A percentile compares a stretch with the other conserved stretches of the same genome.
These are phyloP conservation scores for Haplochromis burtoni DNA, from an alignment of 2,113 vertebrate genomes.

Conservation along the genomic window DNA sequence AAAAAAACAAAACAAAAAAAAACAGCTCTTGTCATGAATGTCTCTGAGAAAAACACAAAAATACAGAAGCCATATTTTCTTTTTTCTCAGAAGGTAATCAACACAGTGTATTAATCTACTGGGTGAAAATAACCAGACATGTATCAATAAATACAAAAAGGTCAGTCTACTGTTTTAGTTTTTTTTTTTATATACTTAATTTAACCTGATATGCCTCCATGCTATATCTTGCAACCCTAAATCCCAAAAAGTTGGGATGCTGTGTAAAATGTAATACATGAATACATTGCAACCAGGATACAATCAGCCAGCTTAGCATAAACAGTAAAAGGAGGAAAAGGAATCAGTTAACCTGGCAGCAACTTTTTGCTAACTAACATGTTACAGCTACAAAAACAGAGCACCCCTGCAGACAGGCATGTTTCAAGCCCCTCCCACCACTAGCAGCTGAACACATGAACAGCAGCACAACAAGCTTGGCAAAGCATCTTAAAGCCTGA, in stretches of 20 bases:
- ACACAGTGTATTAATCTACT: background rate
- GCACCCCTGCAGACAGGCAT: too few relatives aligned
- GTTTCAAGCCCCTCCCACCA: too few relatives aligned
- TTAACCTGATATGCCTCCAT: background rate
- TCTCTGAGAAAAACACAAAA: background rate
- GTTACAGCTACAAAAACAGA: too few relatives aligned
- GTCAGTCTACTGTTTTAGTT: background rate
- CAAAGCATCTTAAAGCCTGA: too few relatives aligned
- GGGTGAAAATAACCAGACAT: background rate
- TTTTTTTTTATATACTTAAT: background rate
- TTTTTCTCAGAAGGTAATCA: background rate
- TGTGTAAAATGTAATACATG: background rate
- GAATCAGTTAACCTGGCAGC: too few relatives aligned
- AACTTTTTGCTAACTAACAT: too few relatives aligned
- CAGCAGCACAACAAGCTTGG: too few relatives aligned
- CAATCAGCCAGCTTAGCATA: too few relatives aligned
- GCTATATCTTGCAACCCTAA: background rate
- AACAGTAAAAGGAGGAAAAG: too few relatives aligned
- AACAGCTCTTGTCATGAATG: background rate
- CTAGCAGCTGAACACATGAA: too few relatives aligned
- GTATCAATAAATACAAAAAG: background rate
- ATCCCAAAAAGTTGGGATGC: background rate
- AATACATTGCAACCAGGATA: background rate
- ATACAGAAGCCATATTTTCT: background rate
- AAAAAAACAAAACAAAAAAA: background rate